Evolutionary conservation across 2,888 invertebrate species (phyloP).

Genomic region (Yponomeuta cagnagella): DNA sequence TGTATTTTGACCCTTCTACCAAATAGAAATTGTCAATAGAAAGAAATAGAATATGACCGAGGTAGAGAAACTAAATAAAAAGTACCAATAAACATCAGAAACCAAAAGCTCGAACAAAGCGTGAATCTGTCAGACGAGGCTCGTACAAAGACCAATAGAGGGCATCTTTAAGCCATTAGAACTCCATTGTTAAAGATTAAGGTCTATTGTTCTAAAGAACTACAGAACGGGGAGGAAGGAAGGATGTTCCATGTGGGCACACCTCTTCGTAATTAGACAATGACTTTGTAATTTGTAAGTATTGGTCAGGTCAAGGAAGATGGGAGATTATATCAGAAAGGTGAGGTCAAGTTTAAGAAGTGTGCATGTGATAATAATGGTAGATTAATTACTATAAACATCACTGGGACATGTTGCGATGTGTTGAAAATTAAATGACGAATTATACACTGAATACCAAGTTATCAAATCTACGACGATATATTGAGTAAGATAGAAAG

Average conservation of each 20-base stretch:
- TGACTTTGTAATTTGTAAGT: background rate
- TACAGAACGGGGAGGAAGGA: conserved; percentile 4
- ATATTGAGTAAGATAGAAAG: no score
- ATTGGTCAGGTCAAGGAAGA: conserved; percentile 12
- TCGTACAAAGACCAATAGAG: background rate
- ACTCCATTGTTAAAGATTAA: conserved; percentile 30
- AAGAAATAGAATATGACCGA: background rate
- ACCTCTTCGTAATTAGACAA: background rate
- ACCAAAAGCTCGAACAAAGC: background rate
- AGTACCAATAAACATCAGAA: background rate
- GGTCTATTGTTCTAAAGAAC: conserved; percentile 38
- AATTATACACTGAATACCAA: no score
- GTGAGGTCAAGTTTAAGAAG: conserved; percentile 2
- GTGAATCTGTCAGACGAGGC: background rate
- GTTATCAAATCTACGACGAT: no score
- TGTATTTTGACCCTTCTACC: no score
- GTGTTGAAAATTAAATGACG: no score
- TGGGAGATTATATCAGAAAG: background rate
- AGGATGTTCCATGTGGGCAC: conserved; percentile 6
- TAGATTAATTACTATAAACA: no score
- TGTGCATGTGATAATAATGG: background rate
- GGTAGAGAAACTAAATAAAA: background rate
- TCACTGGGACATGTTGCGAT: no score
- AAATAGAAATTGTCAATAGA: no score
- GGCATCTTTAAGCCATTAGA: background rate